These are phyloP conservation scores for Papilio dardanus DNA, from an alignment of 1,140 invertebrate species.

Conservation along the genomic window DNA sequence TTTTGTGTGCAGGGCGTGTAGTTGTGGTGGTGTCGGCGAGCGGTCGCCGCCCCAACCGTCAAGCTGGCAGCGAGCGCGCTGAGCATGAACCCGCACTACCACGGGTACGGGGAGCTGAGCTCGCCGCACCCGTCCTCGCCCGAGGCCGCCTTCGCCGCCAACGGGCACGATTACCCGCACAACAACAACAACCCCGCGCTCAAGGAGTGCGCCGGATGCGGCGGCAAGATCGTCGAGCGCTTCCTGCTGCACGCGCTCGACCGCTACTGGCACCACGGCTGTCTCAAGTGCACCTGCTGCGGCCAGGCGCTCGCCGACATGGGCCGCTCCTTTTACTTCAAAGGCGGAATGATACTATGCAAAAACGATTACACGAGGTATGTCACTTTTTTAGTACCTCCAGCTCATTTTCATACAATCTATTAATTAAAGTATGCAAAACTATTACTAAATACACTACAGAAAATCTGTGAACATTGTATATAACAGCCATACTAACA, in stretches of 20 bases:
- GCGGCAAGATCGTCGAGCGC: constrained; percentile 93
- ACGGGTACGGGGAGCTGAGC: constrained; percentile 87
- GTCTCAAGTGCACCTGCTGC: constrained; percentile 96
- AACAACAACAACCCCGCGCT: constrained; percentile 85
- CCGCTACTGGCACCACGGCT: constrained; percentile 96
- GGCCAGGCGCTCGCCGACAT: constrained; percentile 93
- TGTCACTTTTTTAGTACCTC: constrained; percentile 70
- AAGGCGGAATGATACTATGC: constrained; percentile 96
- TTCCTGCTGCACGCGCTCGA: constrained; percentile 94
- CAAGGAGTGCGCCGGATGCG: constrained; percentile 86
- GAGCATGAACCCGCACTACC: constrained; percentile 88
- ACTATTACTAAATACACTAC: too few relatives aligned
- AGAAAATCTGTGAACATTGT: too few relatives aligned
- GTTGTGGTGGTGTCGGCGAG: constrained; percentile 75
- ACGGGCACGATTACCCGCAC: constrained; percentile 79
- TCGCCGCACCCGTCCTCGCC: constrained; percentile 86
- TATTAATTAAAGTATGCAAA: too few relatives aligned
- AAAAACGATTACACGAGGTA: constrained; percentile 96
- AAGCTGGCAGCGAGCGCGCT: constrained; percentile 86
- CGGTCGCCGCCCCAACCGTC: constrained; percentile 81
- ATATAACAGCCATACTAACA: too few relatives aligned
- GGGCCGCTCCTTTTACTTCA: constrained; percentile 94
- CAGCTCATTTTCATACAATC: neutral
- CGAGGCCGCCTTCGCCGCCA: constrained; percentile 81
- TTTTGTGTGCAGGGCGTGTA: constrained; percentile 72